Evolutionary conservation across 2,888 invertebrate genomes (phyloP), one percentile per base, ranked within the genome.

Genomic region (Cerastoderma edule): DNA sequence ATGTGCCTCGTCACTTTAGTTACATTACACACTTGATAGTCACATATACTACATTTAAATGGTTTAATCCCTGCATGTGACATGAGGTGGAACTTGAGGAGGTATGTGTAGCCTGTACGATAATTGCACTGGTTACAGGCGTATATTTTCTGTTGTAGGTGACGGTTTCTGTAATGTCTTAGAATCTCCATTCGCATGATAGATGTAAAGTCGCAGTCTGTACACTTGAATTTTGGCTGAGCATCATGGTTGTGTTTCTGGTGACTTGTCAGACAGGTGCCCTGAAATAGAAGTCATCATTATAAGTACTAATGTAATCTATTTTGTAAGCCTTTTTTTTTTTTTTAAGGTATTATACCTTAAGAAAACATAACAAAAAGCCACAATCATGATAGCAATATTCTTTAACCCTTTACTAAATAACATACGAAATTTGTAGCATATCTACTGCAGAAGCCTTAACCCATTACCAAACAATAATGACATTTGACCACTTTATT

Each of bases 51-150:
- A 67, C 82, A 82, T 30, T 79, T 79, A 50, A 64, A 82, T 1
- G 79, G 79, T 33, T 65, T 33, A 39, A 82, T 79, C 3, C 82
- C 82, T 19, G 67, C 78, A 28, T 82, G 82, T 0, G 66, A 35
- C 82, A 82, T 82, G 10, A 82, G 44, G 30, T 82, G 82, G 27
- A 69, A 70, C 57, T 75, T 76, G 8, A 82, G 60, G 6, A 57
- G 57, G 46, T 77, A 76, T n/a, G 78, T 64, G 32, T 82, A 79
- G 10, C 77, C 76, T 2, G 82, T 75, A 22, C 67, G 68, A 66
- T 76, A 82, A 0, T 76, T 72, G 65, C 82, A 82, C 63, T 82
- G 77, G 33, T 82, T 79, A 66, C 82, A 82, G 5, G 76, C 76
- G 28, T 73, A 82, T 19, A 72, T 64, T 66, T 82, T 82, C 70